phyloP scores from a whole-genome alignment of 1,140 invertebrate species.

The Drosophila nigromelanica region DNA sequence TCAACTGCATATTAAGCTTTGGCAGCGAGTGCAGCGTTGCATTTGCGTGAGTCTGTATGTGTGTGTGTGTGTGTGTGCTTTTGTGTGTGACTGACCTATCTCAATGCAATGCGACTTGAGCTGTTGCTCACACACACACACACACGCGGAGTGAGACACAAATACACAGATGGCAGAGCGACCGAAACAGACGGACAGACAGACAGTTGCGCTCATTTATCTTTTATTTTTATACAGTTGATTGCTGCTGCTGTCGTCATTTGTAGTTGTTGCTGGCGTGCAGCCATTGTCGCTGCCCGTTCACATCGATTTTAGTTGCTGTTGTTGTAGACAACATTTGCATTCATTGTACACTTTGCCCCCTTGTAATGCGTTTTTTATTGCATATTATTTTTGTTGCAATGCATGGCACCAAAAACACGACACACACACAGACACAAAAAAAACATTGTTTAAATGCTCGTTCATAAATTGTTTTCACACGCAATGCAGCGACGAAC shows the following conservation, averaged over 20 bases:
- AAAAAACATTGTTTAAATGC: constrained; percentile 51
- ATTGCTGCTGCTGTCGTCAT: constrained; percentile 42
- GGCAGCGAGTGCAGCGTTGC: constrained; percentile 56
- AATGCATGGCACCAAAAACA: background rate
- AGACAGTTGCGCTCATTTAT: constrained; percentile 73
- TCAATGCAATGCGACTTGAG: constrained; percentile 78
- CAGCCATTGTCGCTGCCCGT: constrained; percentile 39
- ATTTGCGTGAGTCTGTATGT: constrained; percentile 35
- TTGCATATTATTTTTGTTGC: constrained; percentile 41
- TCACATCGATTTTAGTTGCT: constrained; percentile 39
- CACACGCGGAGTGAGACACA: constrained; percentile 12
- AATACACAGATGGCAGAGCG: constrained; percentile 1
- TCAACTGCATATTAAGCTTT: constrained; percentile 51
- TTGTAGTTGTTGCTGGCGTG: constrained; percentile 41
- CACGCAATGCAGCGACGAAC: constrained; percentile 50
- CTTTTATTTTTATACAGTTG: constrained; percentile 69
- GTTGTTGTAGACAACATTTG: constrained; percentile 61
- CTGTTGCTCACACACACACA: constrained; percentile 38
- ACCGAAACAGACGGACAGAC: constrained; percentile 25
- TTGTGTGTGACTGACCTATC: constrained; percentile 82
- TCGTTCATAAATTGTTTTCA: constrained; percentile 60
- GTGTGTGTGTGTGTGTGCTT: constrained; percentile 50
- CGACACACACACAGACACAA: no score
- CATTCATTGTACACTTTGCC: constrained; percentile 71
- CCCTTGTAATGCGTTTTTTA: constrained; percentile 60